These are phyloP conservation scores for Acrobasis suavella DNA, from an alignment of 2,888 invertebrate genomes.

Conservation along the genomic window DNA sequence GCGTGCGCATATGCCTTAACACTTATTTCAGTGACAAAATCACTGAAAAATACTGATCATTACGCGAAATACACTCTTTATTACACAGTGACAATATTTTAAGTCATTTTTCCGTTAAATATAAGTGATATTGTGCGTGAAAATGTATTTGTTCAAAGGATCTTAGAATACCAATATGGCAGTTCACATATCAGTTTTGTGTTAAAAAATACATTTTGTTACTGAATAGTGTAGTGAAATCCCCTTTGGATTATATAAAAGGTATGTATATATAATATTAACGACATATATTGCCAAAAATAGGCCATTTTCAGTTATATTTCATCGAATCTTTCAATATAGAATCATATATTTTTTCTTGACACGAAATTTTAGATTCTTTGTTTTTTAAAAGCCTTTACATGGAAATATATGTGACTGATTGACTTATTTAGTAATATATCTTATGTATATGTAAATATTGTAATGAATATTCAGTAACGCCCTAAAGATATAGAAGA, in stretches of 20 bases:
- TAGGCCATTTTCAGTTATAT: not conserved
- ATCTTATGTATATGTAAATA: no score
- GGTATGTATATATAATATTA: constrained; percentile 10
- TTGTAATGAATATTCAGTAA: no score
- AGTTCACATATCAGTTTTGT: not conserved
- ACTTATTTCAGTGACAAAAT: not conserved
- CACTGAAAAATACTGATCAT: constrained; percentile 1
- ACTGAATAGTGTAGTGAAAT: constrained; percentile 4
- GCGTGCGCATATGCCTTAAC: not conserved
- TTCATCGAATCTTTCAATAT: not conserved
- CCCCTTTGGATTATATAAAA: constrained; percentile 9
- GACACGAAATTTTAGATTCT: no score
- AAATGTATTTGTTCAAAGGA: constrained; percentile 1
- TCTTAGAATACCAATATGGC: constrained; percentile 5
- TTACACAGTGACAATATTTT: constrained; percentile 2
- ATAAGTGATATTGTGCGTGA: constrained; percentile 1
- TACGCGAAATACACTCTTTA: not conserved
- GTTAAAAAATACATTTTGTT: not conserved
- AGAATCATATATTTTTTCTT: not conserved
- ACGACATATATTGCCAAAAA: not conserved
- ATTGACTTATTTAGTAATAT: no score
- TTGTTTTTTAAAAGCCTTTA: no score
- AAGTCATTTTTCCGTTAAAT: not conserved
- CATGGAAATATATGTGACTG: no score
- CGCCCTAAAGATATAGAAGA: no score